Percentiles rank a stretch among this genome's conserved stretches.
Evolutionary conservation across 1,140 invertebrate species (phyloP).

Genomic region (Drepana arcuata): DNA sequence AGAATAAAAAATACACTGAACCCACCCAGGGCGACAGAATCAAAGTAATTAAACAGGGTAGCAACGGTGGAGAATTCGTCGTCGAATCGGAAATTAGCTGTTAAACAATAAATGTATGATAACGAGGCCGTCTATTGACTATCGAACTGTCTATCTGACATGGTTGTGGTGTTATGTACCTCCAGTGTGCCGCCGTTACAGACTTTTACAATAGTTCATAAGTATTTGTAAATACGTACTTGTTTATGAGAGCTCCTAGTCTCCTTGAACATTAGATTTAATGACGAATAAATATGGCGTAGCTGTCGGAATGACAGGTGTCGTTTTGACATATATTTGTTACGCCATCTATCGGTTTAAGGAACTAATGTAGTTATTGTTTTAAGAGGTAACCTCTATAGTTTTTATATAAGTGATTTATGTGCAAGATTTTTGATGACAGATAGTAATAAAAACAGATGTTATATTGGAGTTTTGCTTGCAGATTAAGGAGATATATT

Average conservation of each 20-base stretch:
- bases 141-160: conserved; percentile 3
- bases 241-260: too few species aligned
- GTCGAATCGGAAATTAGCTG: conserved; percentile 56
- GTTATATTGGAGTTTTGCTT: too few species aligned
- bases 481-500: too few species aligned
- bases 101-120: conserved; percentile 24
- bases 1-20: conserved; percentile 33
- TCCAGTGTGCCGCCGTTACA: too few species aligned
- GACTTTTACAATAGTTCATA: background rate
- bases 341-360: background rate
- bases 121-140: conserved; percentile 11
- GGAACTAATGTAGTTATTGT: background rate
- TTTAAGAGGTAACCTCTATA: too few species aligned
- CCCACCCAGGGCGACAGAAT: conserved; percentile 27
- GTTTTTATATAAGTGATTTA: too few species aligned
- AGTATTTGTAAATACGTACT: background rate
- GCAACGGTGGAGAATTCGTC: conserved; percentile 37
- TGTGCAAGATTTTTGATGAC: too few species aligned
- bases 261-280: too few species aligned
- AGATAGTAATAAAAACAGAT: too few species aligned
- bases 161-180: conserved; percentile 10
- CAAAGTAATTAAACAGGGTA: conserved; percentile 56
- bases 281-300: too few species aligned
- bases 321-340: too few species aligned
- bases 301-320: too few species aligned